Percentiles rank a stretch among this genome's conserved stretches.
phyloP scores from a whole-genome alignment of 2,113 vertebrate species.

The Ascaphus truei region DNA sequence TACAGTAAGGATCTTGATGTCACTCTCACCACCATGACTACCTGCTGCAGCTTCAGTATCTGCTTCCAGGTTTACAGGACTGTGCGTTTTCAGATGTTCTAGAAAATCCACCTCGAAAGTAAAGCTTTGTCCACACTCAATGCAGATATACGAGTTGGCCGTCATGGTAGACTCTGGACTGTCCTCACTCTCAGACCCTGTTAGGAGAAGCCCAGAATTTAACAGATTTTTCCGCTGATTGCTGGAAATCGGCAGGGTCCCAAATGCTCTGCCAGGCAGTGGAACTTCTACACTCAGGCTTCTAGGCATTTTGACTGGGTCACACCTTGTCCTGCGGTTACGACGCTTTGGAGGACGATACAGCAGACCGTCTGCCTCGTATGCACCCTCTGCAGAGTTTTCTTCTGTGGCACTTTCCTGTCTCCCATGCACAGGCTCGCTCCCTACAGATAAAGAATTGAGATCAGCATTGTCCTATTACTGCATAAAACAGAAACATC shows the following conservation, averaged over 20 bases:
- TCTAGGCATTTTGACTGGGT: constrained; percentile 8
- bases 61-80: not conserved
- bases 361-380: not conserved
- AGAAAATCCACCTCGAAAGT: not conserved
- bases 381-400: too few relatives aligned
- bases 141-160: not conserved
- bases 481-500: too few relatives aligned
- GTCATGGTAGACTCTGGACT: not conserved
- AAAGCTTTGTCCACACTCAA: constrained; percentile 26
- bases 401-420: too few relatives aligned
- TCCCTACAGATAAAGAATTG: too few relatives aligned
- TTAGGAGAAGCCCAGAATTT: not conserved
- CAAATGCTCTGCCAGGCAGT: not conserved
- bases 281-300: not conserved
- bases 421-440: too few relatives aligned
- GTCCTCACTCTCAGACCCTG: not conserved
- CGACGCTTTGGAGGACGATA: not conserved
- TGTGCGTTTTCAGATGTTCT: not conserved
- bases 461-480: too few relatives aligned
- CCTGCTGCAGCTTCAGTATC: not conserved
- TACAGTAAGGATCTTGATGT: not conserved
- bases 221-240: not conserved
- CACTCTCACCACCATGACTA: not conserved
- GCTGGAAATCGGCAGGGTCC: not conserved
- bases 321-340: constrained; percentile 22